A percentile compares a stretch with the other conserved stretches of the same genome.
Conservation (phyloP, 2,113 vertebrate genomes). For the Callipepla squamata region DNA sequence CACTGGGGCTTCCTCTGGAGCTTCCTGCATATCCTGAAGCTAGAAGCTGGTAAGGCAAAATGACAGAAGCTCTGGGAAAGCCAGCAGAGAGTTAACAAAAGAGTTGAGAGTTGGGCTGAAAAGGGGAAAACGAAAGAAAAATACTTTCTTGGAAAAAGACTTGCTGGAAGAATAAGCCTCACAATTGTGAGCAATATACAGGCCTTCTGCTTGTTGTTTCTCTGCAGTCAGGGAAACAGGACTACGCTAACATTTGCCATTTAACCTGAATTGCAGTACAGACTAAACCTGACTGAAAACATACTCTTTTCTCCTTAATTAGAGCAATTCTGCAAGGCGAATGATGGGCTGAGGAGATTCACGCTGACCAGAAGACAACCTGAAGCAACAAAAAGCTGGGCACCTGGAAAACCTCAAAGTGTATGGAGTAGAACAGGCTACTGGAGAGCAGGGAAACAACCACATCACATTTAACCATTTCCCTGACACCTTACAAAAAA, state of each 20-base stretch:
- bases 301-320: neutral
- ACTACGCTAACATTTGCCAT: neutral
- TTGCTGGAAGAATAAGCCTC: neutral
- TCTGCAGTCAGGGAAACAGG: constrained; percentile 4
- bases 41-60: neutral
- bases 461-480: neutral
- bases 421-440: neutral
- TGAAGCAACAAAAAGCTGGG: neutral
- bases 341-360: constrained; percentile 6
- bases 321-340: neutral
- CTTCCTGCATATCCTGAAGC: neutral
- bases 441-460: neutral
- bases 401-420: neutral
- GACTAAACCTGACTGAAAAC: constrained; percentile 17
- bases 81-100: neutral
- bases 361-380: neutral
- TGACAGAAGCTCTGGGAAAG: neutral
- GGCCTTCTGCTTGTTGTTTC: constrained; percentile 34
- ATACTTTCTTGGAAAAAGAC: neutral
- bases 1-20: neutral
- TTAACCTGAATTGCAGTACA: constrained; percentile 12
- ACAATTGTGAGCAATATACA: constrained; percentile 6
- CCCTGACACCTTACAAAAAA: constrained; percentile 23
- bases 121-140: constrained; percentile 32
- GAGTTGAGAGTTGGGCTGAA: neutral